Evolutionary conservation across 2,888 invertebrate genomes (phyloP), one percentile per base, ranked within the genome.

Genomic region (Polydrusus tereticollis): DNA sequence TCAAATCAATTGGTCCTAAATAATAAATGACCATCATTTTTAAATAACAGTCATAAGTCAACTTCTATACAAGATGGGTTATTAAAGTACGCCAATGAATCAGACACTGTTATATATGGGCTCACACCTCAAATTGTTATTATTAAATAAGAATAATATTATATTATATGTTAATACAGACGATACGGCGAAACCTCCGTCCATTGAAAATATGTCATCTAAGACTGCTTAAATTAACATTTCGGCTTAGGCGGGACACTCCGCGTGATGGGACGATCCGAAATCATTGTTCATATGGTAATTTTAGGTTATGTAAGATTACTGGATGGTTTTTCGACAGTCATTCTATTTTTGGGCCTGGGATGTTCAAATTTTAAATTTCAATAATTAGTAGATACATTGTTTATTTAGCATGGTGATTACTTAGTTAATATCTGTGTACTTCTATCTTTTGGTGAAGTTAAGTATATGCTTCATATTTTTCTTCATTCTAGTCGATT

Each of bases 71-170:
- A 7, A 5, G 3, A 26, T 26, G 3, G 26, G 26, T 41, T 16
- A 41, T 41, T 41, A 41, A 41, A 59, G 63, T 57, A 60, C 73
- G 71, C 72, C 60, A 69, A 43, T 67, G 72, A 6, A 52, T 38
- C 20, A 45, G 18, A 50, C 58, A 36, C 38, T 50, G 58, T 74
- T 52, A 66, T 50, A 63, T 71, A 74, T 69, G 45, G 36, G 64
- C 65, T 84, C 84, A 84, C 85, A 84, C 84, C 84, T 84, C 79
- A 81, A 81, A 85, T 84, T 85, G 85, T 85, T 85, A 85, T 64
- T 72, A 75, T 84, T 84, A 85, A 84, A 83, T 83, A 83, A 83
- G 85, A 85, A 85, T 85, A 85, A 85, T 85, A 85, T 84, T 84
- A 85, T 85, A 85, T 85, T 85, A 85, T 85, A 85, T 85, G 85